Evolutionary conservation across 53 echinoderm and acorn worm genomes (phyloP).

Genomic region (Stichopus horrens): DNA sequence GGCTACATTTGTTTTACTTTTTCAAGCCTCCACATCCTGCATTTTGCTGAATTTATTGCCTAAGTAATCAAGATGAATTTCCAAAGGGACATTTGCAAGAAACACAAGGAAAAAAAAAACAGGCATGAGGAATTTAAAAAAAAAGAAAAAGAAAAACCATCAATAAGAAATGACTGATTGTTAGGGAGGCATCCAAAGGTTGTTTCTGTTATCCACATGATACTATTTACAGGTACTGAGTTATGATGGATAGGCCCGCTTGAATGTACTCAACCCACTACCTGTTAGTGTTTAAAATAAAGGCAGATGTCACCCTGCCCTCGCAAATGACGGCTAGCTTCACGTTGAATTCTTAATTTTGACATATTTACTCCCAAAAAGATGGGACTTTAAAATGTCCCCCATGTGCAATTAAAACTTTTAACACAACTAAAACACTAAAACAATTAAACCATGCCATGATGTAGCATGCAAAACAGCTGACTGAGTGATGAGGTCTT

Average conservation of each 20-base stretch:
- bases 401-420: too few relatives aligned
- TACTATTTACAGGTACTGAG: slow-evolving; percentile 30
- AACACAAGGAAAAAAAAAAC: slow-evolving; percentile 19
- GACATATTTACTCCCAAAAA: too few relatives aligned
- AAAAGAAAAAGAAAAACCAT: slow-evolving; percentile 18
- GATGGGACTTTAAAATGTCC: too few relatives aligned
- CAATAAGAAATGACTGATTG: slow-evolving; percentile 43
- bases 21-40: slow-evolving; percentile 33
- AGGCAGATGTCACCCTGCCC: not conserved
- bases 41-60: slow-evolving; percentile 42
- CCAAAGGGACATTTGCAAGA: slow-evolving; percentile 42
- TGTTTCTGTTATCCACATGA: not conserved
- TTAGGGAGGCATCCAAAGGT: slow-evolving; percentile 32
- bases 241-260: slow-evolving; percentile 10
- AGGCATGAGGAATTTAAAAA: not conserved
- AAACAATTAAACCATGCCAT: too few relatives aligned
- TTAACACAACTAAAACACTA: too few relatives aligned
- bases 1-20: slow-evolving; percentile 45
- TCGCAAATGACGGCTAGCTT: not conserved
- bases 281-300: not conserved
- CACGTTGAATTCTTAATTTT: too few relatives aligned
- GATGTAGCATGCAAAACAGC: too few relatives aligned
- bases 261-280: not conserved
- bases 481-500: too few relatives aligned
- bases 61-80: slow-evolving; percentile 45